phyloP scores from a whole-genome alignment of 2,797 vertebrate genomes.

The Bothrops alternatus region DNA sequence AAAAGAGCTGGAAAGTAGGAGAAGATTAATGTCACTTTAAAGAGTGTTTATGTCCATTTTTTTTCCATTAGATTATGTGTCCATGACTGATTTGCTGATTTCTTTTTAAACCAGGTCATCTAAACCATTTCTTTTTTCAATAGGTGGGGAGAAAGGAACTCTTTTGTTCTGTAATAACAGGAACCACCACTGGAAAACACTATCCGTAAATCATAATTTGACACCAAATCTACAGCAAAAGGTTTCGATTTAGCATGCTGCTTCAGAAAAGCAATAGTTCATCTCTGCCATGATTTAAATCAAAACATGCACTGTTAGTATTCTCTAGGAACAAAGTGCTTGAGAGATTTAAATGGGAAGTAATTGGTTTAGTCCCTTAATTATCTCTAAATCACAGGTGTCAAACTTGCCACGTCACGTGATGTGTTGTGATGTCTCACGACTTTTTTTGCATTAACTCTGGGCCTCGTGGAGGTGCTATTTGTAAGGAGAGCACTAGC shows the following conservation, averaged over 20 bases:
- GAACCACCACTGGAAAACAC: conserved; percentile 42
- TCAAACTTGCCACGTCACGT: no score
- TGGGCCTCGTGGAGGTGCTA: no score
- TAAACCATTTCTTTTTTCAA: conserved; percentile 44
- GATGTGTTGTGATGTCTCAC: no score
- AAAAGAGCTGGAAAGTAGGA: neutral
- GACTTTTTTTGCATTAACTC: no score
- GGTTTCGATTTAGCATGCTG: neutral
- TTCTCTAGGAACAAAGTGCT: neutral
- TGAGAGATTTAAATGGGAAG: no score
- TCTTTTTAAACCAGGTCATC: conserved; percentile 50
- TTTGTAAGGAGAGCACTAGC: no score
- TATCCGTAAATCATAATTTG: conserved; percentile 50
- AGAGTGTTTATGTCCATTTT: conserved; percentile 12
- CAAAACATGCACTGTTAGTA: neutral
- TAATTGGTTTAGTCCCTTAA: no score
- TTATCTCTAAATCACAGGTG: no score
- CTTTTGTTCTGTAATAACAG: conserved; percentile 52
- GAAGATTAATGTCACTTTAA: conserved; percentile 47
- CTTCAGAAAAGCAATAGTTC: neutral
- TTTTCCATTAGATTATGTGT: conserved; percentile 3
- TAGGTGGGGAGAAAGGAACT: neutral
- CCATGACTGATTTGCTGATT: conserved; percentile 45
- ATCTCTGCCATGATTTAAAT: neutral
- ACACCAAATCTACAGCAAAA: conserved; percentile 24